Conservation (phyloP, 2,888 invertebrate species). For the Chironomus tentans region DNA sequence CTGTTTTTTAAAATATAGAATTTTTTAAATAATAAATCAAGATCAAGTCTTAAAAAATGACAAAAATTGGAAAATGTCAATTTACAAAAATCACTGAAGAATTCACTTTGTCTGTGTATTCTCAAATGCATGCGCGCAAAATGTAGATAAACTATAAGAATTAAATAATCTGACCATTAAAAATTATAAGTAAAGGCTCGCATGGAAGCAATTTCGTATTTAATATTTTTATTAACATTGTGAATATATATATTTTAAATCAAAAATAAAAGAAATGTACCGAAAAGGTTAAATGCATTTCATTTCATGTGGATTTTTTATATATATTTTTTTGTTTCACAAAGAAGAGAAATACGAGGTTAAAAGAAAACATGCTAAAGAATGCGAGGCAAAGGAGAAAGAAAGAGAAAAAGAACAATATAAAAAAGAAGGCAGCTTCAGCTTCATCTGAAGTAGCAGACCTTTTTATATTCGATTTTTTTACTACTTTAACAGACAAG, state of each 20-base stretch:
- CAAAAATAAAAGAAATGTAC: not conserved
- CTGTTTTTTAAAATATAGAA: too few species aligned
- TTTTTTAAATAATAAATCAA: too few species aligned
- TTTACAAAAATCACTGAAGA: too few species aligned
- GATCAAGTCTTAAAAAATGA: too few species aligned
- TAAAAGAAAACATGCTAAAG: not conserved
- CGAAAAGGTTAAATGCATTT: conserved; percentile 7
- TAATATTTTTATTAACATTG: too few species aligned
- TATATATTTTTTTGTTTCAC: not conserved
- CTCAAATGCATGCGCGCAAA: too few species aligned
- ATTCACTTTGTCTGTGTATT: too few species aligned
- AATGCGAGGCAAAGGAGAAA: not conserved
- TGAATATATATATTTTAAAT: too few species aligned
- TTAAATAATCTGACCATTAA: not conserved
- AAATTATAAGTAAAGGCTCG: not conserved
- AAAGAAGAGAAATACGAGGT: not conserved
- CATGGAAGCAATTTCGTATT: too few species aligned
- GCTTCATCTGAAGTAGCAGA: conserved; percentile 11
- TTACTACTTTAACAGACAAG: conserved; percentile 14
- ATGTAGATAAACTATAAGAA: too few species aligned
- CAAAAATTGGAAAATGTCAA: too few species aligned
- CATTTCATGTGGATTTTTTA: not conserved
- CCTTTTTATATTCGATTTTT: conserved; percentile 8
- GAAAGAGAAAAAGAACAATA: not conserved
- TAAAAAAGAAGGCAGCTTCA: conserved; percentile 5